These are phyloP conservation scores for Hypotaenidia philippensis DNA, from an alignment of 2,797 vertebrate genomes.

Conservation along the genomic window DNA sequence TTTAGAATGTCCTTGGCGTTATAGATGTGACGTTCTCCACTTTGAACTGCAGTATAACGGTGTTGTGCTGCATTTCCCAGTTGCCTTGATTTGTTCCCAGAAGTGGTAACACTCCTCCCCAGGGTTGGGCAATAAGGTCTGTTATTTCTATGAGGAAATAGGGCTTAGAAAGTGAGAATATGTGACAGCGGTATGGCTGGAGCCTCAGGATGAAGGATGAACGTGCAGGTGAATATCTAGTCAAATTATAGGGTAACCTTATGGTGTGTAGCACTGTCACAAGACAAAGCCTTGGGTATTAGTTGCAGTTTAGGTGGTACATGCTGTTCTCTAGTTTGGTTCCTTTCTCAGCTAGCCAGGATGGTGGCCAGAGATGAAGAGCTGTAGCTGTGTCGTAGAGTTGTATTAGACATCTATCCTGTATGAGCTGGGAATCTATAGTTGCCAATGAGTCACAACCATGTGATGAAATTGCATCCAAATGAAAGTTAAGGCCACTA, in stretches of 20 bases:
- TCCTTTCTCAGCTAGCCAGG: background rate
- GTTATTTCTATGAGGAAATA: background rate
- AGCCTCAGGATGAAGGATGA: background rate
- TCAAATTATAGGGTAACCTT: background rate
- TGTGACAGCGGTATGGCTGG: background rate
- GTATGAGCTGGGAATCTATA: fast-evolving
- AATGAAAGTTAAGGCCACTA: background rate
- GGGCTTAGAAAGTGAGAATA: background rate
- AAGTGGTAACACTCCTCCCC: background rate
- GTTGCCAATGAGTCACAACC: background rate
- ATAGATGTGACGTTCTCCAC: background rate
- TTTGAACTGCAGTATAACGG: fast-evolving
- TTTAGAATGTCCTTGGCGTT: fast-evolving
- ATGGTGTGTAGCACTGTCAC: background rate
- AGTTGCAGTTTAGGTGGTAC: background rate
- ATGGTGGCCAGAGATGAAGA: background rate
- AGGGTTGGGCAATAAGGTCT: background rate
- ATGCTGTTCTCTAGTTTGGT: background rate
- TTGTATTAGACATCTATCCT: background rate
- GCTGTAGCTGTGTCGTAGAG: background rate
- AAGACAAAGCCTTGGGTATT: background rate
- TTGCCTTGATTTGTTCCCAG: background rate
- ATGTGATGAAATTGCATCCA: background rate
- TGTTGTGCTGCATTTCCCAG: background rate
- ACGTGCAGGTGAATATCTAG: background rate